A percentile compares a stretch with the other conserved stretches of the same genome.
Conservation (phyloP, 2,888 invertebrate genomes). For the Ypsolopha sequella region DNA sequence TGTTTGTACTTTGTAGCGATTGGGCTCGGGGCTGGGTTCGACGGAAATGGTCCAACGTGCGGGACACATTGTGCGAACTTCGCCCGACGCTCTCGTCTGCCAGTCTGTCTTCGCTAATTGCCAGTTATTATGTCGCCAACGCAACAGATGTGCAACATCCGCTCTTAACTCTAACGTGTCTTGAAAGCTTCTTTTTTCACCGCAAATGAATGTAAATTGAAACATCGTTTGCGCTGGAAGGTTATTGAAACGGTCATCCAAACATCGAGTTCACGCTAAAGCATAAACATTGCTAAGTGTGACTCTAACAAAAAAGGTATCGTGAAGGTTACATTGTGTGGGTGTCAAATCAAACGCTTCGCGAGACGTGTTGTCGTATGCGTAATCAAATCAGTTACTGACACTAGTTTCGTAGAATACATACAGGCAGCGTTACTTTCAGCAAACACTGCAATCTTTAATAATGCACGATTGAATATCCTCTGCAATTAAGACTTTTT, state of each 20-base stretch:
- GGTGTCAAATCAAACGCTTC: slow-evolving; percentile 24
- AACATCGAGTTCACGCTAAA: background rate
- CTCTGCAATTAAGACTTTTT: background rate
- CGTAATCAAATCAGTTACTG: background rate
- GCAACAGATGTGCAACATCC: slow-evolving; percentile 67
- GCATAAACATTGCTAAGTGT: background rate
- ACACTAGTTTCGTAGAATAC: background rate
- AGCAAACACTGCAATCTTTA: background rate
- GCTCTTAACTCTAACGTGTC: slow-evolving; percentile 18
- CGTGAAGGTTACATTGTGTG: slow-evolving; percentile 12
- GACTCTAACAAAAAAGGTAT: background rate
- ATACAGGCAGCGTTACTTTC: too few species aligned
- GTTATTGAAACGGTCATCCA: background rate
- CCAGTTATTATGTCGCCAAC: slow-evolving; percentile 58
- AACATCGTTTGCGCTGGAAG: slow-evolving; percentile 2
- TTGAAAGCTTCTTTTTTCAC: slow-evolving; percentile 18
- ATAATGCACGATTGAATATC: background rate
- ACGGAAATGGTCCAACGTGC: slow-evolving; percentile 51
- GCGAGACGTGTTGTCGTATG: background rate
- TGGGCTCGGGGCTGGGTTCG: slow-evolving; percentile 11
- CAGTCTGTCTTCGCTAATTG: slow-evolving; percentile 45
- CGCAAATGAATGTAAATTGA: slow-evolving; percentile 14
- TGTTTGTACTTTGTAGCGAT: background rate
- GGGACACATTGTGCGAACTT: slow-evolving; percentile 64
- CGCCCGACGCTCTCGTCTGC: background rate